These are phyloP conservation scores for Podarcis cretensis DNA, from an alignment of 2,113 vertebrate genomes.

Conservation along the genomic window DNA sequence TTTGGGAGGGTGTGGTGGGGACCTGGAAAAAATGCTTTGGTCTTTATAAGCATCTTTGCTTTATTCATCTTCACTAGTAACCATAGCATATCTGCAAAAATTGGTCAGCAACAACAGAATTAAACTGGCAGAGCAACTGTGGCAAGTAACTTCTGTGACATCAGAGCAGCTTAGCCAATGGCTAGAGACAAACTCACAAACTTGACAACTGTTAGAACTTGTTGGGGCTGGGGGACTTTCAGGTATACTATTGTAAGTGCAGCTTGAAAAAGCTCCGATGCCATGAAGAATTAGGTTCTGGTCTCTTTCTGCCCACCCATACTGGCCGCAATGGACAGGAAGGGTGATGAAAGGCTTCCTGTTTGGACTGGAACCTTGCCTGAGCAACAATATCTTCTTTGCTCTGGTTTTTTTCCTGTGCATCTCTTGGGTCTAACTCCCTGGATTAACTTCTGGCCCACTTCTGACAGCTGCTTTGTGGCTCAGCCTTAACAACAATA, in stretches of 20 bases:
- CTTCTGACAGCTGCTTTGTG: neutral
- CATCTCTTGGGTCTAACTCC: neutral
- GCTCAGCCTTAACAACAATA: neutral
- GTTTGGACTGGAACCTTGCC: neutral
- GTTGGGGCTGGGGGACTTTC: neutral
- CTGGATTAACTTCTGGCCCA: neutral
- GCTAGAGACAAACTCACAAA: neutral
- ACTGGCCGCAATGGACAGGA: neutral
- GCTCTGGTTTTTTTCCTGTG: neutral
- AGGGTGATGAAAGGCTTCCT: neutral
- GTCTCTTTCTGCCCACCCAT: neutral
- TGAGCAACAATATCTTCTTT: neutral
- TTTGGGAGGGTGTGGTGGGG: neutral
- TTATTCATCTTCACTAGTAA: neutral
- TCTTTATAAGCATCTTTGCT: neutral
- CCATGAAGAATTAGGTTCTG: neutral
- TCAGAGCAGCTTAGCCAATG: neutral
- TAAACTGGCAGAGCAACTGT: neutral
- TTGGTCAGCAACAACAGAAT: no score
- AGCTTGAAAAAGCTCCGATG: neutral
- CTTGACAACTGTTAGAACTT: neutral
- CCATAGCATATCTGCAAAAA: neutral
- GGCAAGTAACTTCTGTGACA: neutral
- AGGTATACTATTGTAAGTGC: neutral
- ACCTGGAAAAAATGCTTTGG: neutral